A percentile compares a stretch with the other conserved stretches of the same genome.
Evolutionary conservation across 2,888 invertebrate genomes (phyloP).

Genomic region (Tetheella fluctuosa): DNA sequence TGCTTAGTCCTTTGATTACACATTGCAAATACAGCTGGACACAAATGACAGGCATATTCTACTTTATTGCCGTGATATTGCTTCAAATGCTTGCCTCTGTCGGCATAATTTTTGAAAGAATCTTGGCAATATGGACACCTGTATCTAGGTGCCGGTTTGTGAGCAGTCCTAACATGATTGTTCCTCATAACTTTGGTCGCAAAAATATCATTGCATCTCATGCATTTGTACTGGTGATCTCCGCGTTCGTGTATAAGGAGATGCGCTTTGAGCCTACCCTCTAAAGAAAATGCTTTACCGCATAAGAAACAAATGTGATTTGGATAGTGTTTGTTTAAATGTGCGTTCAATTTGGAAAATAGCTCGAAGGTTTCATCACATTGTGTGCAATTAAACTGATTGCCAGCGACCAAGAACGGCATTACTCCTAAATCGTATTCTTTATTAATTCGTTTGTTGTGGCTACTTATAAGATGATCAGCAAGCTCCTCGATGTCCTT

Average conservation of each 20-base stretch:
- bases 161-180: constrained; percentile 54
- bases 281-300: constrained; percentile 66
- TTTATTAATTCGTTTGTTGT: constrained; percentile 56
- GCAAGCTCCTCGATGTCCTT: constrained; percentile 53
- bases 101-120: constrained; percentile 62
- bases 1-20: constrained; percentile 69
- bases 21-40: constrained; percentile 64
- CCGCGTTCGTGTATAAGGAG: constrained; percentile 53
- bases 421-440: constrained; percentile 61
- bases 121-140: constrained; percentile 60
- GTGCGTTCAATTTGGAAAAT: constrained; percentile 67
- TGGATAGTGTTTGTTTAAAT: constrained; percentile 72
- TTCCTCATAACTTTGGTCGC: constrained; percentile 50
- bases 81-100: constrained; percentile 61
- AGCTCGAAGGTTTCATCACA: constrained; percentile 61
- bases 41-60: constrained; percentile 68
- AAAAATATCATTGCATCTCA: constrained; percentile 61
- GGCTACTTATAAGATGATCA: constrained; percentile 58
- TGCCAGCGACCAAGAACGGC: constrained; percentile 57
- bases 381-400: constrained; percentile 55
- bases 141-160: constrained; percentile 52
- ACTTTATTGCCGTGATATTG: constrained; percentile 57
- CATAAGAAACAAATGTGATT: constrained; percentile 72
- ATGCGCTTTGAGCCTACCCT: constrained; percentile 62
- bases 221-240: constrained; percentile 50